Base-by-base conservation (phyloP, 2,113 vertebrate species). In the Myotis davidii region DNA sequence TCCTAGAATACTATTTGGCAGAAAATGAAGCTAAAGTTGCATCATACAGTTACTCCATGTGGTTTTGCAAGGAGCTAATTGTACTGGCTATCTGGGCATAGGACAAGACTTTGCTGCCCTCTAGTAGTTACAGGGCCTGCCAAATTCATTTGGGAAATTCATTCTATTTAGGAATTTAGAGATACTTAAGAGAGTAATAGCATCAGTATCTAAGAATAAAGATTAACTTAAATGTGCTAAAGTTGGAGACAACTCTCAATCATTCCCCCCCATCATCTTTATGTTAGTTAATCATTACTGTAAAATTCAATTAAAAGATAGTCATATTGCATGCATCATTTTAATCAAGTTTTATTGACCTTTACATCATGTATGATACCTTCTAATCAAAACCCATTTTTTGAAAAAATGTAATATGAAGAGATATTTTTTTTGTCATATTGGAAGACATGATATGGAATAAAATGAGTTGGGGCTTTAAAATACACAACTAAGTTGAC, bases 21-120 rank as follows among this genome's bases (percentile, higher is more conserved):
- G 95, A 96, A 97, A 93, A 97, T 50, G 93, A 95, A 97, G 85
- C 96, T 89, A 91, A 97, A 95, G 96, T 97, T 98, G 64, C 94
- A 92, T 61, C 84, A 48, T 94, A 65, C 85, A 85, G 2, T 97
- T n/a, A 94, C 50, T 94, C 95, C 92, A 94, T 76, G 97, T 76
- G 89, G 88, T 91, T 92, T 96, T 94, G 95, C 94, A 97, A 97
- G 96, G 90, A 96, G 95, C 89, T 96, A 91, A 97, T 97, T 97
- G 94, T 96, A 54, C 97, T 95, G 72, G 93, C 50, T 16, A 97
- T 95, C 88, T 94, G 96, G 88, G 79, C 65, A 56, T 94, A 94
- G 79, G 92, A 93, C 82, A 97, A 97, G 96, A 88, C 96, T 98
- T 98, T 98, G 97, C 96, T 97, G 98, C 97, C 98, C 97, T 98